Evolutionary conservation across 1,140 invertebrate species (phyloP).

Genomic region (Hestina assimilis): DNA sequence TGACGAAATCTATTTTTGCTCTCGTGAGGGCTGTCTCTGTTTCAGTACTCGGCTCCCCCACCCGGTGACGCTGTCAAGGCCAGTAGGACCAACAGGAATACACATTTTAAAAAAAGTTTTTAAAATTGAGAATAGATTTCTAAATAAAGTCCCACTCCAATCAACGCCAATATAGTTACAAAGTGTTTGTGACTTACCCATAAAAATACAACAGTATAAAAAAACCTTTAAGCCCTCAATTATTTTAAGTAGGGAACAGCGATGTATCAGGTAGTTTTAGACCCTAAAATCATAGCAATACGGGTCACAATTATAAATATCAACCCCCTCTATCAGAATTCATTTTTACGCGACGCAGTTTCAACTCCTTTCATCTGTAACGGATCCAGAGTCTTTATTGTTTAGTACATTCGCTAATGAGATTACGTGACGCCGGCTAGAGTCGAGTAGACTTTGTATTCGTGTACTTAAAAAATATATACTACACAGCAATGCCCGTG

Average conservation of each 20-base stretch:
- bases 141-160: neutral
- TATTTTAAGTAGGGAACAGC: neutral
- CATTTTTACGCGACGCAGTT: slow-evolving; percentile 2
- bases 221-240: neutral
- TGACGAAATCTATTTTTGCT: too few relatives aligned
- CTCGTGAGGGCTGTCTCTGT: too few relatives aligned
- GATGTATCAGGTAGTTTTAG: neutral
- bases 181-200: neutral
- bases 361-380: slow-evolving; percentile 10
- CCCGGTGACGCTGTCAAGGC: too few relatives aligned
- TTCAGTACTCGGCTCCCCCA: too few relatives aligned
- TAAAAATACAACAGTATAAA: neutral
- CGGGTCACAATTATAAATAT: too few relatives aligned
- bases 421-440: slow-evolving; percentile 22
- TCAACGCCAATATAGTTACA: neutral
- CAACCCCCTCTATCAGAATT: neutral
- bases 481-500: too few relatives aligned
- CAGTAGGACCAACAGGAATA: too few relatives aligned
- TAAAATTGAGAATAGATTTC: too few relatives aligned
- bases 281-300: neutral
- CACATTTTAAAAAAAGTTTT: too few relatives aligned
- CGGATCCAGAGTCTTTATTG: slow-evolving; percentile 17
- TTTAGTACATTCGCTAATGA: slow-evolving; percentile 28
- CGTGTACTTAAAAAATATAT: neutral
- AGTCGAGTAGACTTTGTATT: slow-evolving; percentile 14